Base-by-base conservation (phyloP, 2,113 vertebrate genomes). In the Callaeas wilsoni region DNA sequence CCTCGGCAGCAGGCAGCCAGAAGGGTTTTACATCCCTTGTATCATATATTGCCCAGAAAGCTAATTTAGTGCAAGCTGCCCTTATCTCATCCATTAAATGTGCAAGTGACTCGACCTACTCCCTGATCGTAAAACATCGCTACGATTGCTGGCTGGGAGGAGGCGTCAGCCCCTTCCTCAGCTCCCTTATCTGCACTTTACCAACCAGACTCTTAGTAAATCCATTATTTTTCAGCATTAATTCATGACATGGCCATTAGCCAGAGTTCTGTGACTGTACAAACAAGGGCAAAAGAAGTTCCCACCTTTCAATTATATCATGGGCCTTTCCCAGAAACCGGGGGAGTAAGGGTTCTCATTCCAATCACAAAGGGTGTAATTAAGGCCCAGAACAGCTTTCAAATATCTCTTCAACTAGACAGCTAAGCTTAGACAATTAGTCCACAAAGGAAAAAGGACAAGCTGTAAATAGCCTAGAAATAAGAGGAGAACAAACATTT, bases 31-130 rank as follows among this genome's bases (percentile, higher is more conserved):
- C 73, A 60, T 77, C 87, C 50, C 78, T 89, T 26, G 67, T 81
- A 87, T 90, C 87, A 42, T 60, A 41, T 56, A 30, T 60, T 91
- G 82, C 86, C 41, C 82, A 64, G 84, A 89, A 94, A 90, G 79
- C 83, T 88, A 20, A 82, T 96, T 92, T 87, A 89, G 78, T 32
- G 64, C 85, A 87, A 68, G 64, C 80, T 73, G 78, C 76, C 57
- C 79, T 94, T 78, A 80, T 87, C 90, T 95, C 93, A 93, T 81
- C 82, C 89, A 87, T 94, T 96, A 95, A 74, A 70, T 5, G 68
- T 81, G 88, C 88, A 55, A 91, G 83, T 30, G 76, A 90, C 90
- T 60, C 87, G 94, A 91, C 84, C 85, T 53, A 10, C 37, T 83
- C 79, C 50, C 57, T 10, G 33, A 57, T 50, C 1, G 2, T 49